phyloP scores from a whole-genome alignment of 1,140 invertebrate genomes.

The Bombus huntii region DNA sequence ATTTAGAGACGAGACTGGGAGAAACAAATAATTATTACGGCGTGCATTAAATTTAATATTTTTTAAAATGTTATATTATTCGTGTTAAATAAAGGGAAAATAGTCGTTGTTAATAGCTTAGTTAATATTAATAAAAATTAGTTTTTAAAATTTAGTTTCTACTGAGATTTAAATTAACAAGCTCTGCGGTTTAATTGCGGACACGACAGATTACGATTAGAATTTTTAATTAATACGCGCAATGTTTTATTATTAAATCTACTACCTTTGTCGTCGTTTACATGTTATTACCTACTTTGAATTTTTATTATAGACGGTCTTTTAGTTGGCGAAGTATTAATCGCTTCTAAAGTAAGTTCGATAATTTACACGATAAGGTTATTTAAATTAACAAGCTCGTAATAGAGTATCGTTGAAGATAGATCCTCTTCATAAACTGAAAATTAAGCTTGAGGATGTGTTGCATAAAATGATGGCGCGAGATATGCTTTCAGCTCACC shows the following conservation, averaged over 20 bases:
- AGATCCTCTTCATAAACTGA: background rate
- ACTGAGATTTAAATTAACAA: background rate
- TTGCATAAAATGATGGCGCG: background rate
- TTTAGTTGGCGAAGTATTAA: background rate
- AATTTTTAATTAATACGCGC: background rate
- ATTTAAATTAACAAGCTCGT: background rate
- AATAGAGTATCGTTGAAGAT: background rate
- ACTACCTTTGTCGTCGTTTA: background rate
- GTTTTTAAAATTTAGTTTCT: background rate
- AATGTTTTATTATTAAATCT: background rate
- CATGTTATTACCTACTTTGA: background rate
- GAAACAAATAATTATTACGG: background rate
- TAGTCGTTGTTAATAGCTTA: background rate
- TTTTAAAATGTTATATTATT: background rate
- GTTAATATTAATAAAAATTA: background rate
- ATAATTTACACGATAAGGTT: slow-evolving; percentile 1
- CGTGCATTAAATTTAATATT: background rate
- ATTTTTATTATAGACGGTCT: background rate
- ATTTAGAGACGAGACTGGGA: background rate
- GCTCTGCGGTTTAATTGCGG: background rate
- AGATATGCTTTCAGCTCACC: background rate
- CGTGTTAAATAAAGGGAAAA: background rate
- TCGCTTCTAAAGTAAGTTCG: background rate
- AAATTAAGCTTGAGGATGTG: background rate
- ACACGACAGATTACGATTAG: background rate